Evolutionary conservation across 1,140 invertebrate genomes (phyloP).

Genomic region (Temnothorax nylanderi): DNA sequence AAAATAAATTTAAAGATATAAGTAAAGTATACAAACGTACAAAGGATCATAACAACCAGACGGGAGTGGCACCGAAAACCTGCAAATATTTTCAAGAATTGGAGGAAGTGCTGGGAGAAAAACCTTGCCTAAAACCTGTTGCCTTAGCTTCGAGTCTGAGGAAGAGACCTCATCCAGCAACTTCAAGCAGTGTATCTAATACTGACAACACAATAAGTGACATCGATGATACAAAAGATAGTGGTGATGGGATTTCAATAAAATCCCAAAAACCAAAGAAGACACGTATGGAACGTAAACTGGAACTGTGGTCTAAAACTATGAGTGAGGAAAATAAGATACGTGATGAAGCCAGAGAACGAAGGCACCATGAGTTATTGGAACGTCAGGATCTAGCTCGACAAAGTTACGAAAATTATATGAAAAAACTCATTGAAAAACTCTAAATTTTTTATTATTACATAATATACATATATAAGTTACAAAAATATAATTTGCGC

Average conservation of each 20-base stretch:
- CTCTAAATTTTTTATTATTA: neutral
- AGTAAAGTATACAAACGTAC: constrained; percentile 9
- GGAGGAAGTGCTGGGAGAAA: constrained; percentile 7
- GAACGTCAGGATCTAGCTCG: neutral
- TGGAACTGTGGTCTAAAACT: neutral
- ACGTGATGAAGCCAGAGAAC: neutral
- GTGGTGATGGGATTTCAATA: too few relatives aligned
- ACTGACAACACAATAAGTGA: constrained; percentile 4
- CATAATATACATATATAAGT: too few relatives aligned
- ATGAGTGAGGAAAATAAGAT: neutral
- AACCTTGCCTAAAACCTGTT: constrained; percentile 15
- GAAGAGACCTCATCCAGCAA: neutral
- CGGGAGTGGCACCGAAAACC: neutral
- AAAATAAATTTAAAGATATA: constrained; percentile 8
- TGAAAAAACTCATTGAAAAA: constrained; percentile 5
- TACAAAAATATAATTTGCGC: too few relatives aligned
- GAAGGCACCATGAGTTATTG: constrained; percentile 5
- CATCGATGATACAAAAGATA: neutral
- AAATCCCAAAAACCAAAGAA: neutral
- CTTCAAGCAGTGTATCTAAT: neutral
- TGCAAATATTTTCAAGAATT: constrained; percentile 22
- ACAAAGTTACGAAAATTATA: neutral
- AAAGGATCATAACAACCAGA: constrained; percentile 14
- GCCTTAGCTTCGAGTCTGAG: neutral
- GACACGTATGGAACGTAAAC: constrained; percentile 10